Conservation (phyloP, 2,113 vertebrate species). For the Thamnophis sirtalis region DNA sequence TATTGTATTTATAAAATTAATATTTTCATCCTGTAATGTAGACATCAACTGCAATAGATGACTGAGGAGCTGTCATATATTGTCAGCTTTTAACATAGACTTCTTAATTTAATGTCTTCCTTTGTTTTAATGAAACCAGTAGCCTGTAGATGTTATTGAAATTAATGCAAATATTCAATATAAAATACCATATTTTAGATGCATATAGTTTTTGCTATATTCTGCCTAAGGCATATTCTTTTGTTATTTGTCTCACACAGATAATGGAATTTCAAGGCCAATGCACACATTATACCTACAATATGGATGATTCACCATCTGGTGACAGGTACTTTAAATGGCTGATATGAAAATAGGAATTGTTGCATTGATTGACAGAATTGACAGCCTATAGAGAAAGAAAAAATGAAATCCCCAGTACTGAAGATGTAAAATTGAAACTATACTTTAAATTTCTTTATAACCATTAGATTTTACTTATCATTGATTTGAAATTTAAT, state of each 20-base stretch:
- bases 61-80: neutral
- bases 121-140: constrained; percentile 9
- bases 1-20: constrained; percentile 42
- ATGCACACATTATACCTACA: neutral
- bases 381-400: neutral
- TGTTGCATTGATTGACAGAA: neutral
- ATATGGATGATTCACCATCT: neutral
- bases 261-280: constrained; percentile 1
- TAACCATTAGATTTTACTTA: neutral
- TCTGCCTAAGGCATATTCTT: neutral
- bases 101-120: constrained; percentile 20
- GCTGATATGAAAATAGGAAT: neutral
- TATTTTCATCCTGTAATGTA: constrained; percentile 23
- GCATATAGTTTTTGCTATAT: neutral
- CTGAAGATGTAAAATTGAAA: neutral
- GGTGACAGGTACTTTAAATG: neutral
- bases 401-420: neutral
- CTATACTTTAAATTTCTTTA: neutral
- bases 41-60: constrained; percentile 27
- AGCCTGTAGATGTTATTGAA: constrained; percentile 20
- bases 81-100: neutral
- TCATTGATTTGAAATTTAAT: constrained; percentile 3
- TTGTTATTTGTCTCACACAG: neutral
- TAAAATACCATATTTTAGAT: neutral
- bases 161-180: constrained; percentile 13